Conservation (phyloP, 2,888 invertebrate species). For the Mimas tiliae region DNA sequence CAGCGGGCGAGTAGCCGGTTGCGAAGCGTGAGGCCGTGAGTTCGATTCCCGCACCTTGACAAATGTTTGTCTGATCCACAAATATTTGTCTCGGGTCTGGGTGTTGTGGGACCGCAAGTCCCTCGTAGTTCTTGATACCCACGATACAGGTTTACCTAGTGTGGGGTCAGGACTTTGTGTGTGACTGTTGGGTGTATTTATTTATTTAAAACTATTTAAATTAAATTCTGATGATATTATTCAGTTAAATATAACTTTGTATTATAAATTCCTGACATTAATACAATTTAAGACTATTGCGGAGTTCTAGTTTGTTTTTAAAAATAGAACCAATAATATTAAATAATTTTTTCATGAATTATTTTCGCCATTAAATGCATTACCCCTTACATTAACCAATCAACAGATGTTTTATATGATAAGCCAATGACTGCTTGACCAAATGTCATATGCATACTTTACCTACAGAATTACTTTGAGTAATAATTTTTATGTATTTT, state of each 20-base stretch:
- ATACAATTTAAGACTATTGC: not conserved
- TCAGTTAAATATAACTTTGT: not conserved
- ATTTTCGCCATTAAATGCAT: not conserved
- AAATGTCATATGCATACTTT: slow-evolving; percentile 23
- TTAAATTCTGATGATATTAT: not conserved
- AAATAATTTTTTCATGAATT: not conserved
- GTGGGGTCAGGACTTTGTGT: too few species aligned
- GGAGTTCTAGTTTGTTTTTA: not conserved
- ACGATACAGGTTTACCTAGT: too few species aligned
- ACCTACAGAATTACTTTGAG: not conserved
- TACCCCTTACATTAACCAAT: not conserved
- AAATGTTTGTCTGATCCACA: too few species aligned
- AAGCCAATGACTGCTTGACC: slow-evolving; percentile 13
- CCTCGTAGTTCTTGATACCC: too few species aligned
- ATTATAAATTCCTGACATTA: not conserved
- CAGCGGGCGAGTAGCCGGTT: too few species aligned
- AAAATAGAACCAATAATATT: not conserved
- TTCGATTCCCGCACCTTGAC: too few species aligned
- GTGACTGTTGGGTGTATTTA: too few species aligned
- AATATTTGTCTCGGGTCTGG: too few species aligned
- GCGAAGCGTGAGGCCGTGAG: too few species aligned
- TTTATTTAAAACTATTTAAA: too few species aligned
- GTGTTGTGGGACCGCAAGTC: too few species aligned
- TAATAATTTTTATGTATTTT: slow-evolving; percentile 10
- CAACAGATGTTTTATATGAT: slow-evolving; percentile 21